Conservation (phyloP, 2,797 vertebrate genomes). For the Carapus acus region DNA sequence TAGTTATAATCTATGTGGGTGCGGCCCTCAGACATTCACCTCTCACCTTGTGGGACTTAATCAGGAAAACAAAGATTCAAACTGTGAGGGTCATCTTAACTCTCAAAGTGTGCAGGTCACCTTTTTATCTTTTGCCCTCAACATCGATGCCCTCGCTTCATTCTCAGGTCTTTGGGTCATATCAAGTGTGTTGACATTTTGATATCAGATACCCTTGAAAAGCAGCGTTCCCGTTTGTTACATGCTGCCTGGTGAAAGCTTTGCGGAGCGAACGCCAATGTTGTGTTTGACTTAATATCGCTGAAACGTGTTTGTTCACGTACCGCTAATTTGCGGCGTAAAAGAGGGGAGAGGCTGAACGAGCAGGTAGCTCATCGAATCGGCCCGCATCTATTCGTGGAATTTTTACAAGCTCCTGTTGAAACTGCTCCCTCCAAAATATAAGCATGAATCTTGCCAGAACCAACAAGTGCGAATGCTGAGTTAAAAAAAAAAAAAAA, state of each 20-base stretch:
- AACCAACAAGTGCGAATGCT: slow-evolving; percentile 70
- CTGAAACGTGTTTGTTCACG: not conserved
- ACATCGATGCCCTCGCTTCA: slow-evolving; percentile 13
- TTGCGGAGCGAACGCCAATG: slow-evolving; percentile 10
- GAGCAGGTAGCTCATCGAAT: too few species aligned
- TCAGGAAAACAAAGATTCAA: slow-evolving; percentile 27
- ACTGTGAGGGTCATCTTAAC: slow-evolving; percentile 34
- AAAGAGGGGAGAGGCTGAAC: too few species aligned
- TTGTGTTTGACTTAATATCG: too few species aligned
- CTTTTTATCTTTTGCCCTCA: slow-evolving; percentile 34
- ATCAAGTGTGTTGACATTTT: slow-evolving; percentile 9
- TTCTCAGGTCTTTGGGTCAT: slow-evolving; percentile 26
- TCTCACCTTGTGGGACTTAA: slow-evolving; percentile 18
- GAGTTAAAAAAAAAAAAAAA: too few species aligned
- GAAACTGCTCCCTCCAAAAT: not conserved
- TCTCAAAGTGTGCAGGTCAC: slow-evolving; percentile 27
- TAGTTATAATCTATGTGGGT: slow-evolving; percentile 50
- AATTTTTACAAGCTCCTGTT: slow-evolving; percentile 19
- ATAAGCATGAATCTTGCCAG: slow-evolving; percentile 56
- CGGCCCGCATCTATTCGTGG: slow-evolving; percentile 11
- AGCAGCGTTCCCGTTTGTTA: slow-evolving; percentile 7
- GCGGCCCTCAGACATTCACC: slow-evolving; percentile 31
- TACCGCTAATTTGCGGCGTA: not conserved
- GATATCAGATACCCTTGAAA: slow-evolving; percentile 1
- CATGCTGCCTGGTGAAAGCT: not conserved